phyloP scores from a whole-genome alignment of 1,140 invertebrate species.

The Oedothorax gibbosus region DNA sequence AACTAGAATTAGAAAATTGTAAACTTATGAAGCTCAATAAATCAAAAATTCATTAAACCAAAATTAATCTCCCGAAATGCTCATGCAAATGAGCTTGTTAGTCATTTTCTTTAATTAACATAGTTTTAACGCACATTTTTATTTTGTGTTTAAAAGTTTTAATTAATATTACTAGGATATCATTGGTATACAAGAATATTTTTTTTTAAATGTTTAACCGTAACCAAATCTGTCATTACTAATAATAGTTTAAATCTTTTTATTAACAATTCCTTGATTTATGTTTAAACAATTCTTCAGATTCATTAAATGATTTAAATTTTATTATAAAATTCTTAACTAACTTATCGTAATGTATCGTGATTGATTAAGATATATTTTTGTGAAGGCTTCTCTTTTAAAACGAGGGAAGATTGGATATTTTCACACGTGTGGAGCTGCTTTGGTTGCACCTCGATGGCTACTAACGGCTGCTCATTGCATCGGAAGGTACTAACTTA shows the following conservation, averaged over 20 bases:
- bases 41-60: too few species aligned
- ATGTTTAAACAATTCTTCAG: neutral
- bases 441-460: slow-evolving; percentile 32
- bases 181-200: too few species aligned
- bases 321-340: neutral
- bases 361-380: neutral
- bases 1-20: too few species aligned
- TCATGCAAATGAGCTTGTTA: too few species aligned
- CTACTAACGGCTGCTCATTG: slow-evolving; percentile 55
- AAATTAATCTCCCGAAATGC: too few species aligned
- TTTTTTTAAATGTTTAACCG: neutral
- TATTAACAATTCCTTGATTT: neutral
- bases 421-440: slow-evolving; percentile 48
- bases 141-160: too few species aligned
- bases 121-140: too few species aligned
- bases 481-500: slow-evolving; percentile 1
- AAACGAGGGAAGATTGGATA: neutral
- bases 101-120: too few species aligned
- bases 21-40: too few species aligned
- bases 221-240: neutral
- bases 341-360: neutral
- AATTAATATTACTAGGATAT: too few species aligned
- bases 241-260: neutral
- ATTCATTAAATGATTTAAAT: neutral
- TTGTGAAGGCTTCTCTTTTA: slow-evolving; percentile 25